These are phyloP conservation scores for Papilio glaucus DNA, from an alignment of 1,140 invertebrate genomes.

Conservation along the genomic window DNA sequence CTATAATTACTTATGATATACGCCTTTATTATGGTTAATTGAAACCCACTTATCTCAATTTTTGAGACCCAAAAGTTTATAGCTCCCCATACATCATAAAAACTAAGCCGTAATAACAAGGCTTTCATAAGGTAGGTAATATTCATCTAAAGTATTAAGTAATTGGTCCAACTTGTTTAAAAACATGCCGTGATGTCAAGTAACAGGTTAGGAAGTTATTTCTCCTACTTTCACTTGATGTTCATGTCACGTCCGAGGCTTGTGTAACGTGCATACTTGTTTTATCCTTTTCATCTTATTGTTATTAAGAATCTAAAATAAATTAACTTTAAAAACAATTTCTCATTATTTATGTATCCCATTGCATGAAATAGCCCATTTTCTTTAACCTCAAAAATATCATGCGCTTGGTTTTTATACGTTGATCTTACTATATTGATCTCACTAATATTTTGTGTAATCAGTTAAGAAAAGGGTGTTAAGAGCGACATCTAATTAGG, in stretches of 20 bases:
- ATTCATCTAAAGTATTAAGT: neutral
- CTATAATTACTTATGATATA: constrained; percentile 1
- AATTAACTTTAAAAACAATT: neutral
- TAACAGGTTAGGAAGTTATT: constrained; percentile 53
- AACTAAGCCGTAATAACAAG: neutral
- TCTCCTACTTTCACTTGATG: constrained; percentile 65
- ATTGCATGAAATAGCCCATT: no score
- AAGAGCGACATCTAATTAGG: no score
- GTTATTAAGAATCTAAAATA: constrained; percentile 28
- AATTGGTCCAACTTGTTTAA: constrained; percentile 29
- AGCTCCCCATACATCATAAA: neutral
- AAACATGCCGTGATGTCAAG: constrained; percentile 55
- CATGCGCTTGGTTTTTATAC: no score
- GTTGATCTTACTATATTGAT: no score
- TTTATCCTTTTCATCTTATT: constrained; percentile 38
- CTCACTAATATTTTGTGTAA: no score
- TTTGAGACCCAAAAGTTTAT: neutral
- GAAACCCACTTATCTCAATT: neutral
- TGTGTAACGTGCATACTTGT: constrained; percentile 44
- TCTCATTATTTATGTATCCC: no score
- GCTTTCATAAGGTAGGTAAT: no score
- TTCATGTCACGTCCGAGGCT: constrained; percentile 51
- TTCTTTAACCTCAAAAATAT: no score
- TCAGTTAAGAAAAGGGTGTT: no score
- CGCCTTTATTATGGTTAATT: neutral